These are phyloP conservation scores for Julus scanicus DNA, from an alignment of 2,888 invertebrate genomes.

Conservation along the genomic window DNA sequence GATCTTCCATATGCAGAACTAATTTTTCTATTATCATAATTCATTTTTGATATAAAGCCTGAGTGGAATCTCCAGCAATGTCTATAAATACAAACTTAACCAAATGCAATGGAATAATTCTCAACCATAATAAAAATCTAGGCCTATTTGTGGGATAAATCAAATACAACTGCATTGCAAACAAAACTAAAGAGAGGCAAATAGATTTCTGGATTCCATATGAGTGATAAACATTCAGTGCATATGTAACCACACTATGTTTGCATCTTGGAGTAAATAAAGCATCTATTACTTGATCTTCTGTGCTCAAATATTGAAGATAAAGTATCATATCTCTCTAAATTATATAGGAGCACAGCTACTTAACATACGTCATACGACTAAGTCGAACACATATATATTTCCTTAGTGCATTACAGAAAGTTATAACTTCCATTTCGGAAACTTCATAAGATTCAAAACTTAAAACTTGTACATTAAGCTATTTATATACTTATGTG, in stretches of 20 bases:
- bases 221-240: not conserved
- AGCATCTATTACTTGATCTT: constrained; percentile 2
- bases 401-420: too few species aligned
- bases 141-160: not conserved
- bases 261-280: not conserved
- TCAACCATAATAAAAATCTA: not conserved
- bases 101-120: not conserved
- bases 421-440: too few species aligned
- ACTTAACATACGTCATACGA: too few species aligned
- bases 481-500: too few species aligned
- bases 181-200: not conserved
- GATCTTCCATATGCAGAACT: not conserved
- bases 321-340: not conserved
- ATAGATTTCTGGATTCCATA: not conserved
- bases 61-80: not conserved
- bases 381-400: too few species aligned
- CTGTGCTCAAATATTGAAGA: not conserved
- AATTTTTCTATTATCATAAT: not conserved
- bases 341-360: not conserved
- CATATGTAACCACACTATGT: not conserved
- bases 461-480: too few species aligned
- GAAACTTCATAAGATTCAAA: too few species aligned
- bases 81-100: not conserved
- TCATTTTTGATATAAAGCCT: not conserved
- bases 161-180: not conserved